Conservation (phyloP, 1,140 invertebrate genomes). For the Charaxes varanes region DNA sequence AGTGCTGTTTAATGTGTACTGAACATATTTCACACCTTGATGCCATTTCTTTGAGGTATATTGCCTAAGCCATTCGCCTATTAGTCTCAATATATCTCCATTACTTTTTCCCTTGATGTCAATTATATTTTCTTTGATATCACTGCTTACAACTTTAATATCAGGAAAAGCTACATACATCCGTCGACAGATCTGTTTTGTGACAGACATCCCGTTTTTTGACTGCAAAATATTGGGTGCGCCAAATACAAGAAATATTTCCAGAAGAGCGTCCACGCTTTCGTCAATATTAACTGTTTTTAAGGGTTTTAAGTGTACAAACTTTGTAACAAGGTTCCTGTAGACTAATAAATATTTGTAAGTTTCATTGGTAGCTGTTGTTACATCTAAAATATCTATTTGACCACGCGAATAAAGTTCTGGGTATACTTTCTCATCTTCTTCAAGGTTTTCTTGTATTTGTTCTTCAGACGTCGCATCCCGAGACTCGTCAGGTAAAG, state of each 20-base stretch:
- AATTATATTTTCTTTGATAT: slow-evolving; percentile 4
- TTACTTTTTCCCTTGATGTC: slow-evolving; percentile 30
- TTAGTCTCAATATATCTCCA: slow-evolving; percentile 34
- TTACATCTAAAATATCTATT: slow-evolving; percentile 35
- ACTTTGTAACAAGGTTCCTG: slow-evolving; percentile 35
- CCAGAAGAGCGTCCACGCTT: slow-evolving; percentile 28
- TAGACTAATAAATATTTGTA: slow-evolving; percentile 44
- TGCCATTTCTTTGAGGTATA: slow-evolving; percentile 32
- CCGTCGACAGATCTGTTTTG: slow-evolving; percentile 32
- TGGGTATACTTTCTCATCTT: slow-evolving; percentile 20
- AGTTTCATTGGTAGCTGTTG: slow-evolving; percentile 23
- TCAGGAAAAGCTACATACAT: slow-evolving; percentile 28
- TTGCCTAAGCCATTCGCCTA: slow-evolving; percentile 31
- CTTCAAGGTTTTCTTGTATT: slow-evolving; percentile 2
- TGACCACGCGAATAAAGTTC: slow-evolving; percentile 40
- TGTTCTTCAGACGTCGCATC: slow-evolving; percentile 5
- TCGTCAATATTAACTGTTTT: slow-evolving; percentile 29
- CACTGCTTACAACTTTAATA: slow-evolving; percentile 33
- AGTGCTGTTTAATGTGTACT: slow-evolving; percentile 34
- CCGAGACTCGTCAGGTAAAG: background rate
- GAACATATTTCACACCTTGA: slow-evolving; percentile 35
- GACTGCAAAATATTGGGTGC: slow-evolving; percentile 49
- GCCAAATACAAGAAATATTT: slow-evolving; percentile 41
- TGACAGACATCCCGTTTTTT: slow-evolving; percentile 33
- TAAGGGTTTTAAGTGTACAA: slow-evolving; percentile 36